phyloP scores from a whole-genome alignment of 2,113 vertebrate species.

The Eonycteris spelaea region DNA sequence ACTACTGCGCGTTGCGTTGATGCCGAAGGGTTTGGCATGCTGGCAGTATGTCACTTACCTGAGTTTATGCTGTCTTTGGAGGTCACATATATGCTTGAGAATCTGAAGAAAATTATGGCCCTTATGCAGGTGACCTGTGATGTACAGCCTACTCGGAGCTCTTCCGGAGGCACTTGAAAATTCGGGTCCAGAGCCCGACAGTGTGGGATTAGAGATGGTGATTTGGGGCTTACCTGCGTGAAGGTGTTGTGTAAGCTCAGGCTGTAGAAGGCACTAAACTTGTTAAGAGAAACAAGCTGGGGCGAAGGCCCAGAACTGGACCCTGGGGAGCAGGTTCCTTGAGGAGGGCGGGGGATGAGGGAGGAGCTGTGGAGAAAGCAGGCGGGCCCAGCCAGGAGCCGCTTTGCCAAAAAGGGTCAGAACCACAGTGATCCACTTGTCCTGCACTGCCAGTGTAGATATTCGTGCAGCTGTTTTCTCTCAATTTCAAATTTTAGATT shows the following conservation, averaged over 20 bases:
- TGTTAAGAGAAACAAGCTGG: not conserved
- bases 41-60: not conserved
- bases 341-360: not conserved
- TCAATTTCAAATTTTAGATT: slow-evolving; percentile 2
- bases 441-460: not conserved
- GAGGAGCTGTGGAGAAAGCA: not conserved
- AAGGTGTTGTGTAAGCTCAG: not conserved
- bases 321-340: not conserved
- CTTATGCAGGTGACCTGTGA: not conserved
- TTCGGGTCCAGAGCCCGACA: not conserved
- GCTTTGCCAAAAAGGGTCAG: not conserved
- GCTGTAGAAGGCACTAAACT: not conserved
- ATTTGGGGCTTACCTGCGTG: not conserved
- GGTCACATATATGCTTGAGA: not conserved
- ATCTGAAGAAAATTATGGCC: not conserved
- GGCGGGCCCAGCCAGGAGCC: not conserved
- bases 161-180: not conserved
- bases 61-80: not conserved
- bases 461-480: not conserved
- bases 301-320: not conserved
- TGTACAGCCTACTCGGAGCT: not conserved
- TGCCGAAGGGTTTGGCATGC: not conserved
- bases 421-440: not conserved
- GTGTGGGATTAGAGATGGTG: not conserved
- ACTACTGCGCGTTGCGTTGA: not conserved